Conservation (phyloP, 2,113 vertebrate species). For the Hippoglossus stenolepis region DNA sequence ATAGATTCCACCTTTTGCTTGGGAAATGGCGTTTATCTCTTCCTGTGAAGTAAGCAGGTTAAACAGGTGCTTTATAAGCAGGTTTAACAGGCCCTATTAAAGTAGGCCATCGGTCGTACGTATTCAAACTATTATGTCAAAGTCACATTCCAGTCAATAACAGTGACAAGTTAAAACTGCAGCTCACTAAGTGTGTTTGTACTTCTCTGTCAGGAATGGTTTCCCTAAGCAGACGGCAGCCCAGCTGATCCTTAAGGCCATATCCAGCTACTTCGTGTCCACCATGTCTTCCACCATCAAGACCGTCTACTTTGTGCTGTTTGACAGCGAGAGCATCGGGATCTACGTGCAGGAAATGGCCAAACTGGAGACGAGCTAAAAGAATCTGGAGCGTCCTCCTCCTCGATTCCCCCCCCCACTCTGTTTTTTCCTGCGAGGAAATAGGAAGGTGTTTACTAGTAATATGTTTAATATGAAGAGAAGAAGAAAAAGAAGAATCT, state of each 20-base stretch:
- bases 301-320: constrained; percentile 97
- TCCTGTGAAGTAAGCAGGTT: no score
- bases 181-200: neutral
- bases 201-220: constrained; percentile 85
- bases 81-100: no score
- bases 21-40: no score
- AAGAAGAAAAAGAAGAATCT: constrained; percentile 78
- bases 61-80: no score
- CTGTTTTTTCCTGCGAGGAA: constrained; percentile 38
- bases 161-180: neutral
- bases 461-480: constrained; percentile 68
- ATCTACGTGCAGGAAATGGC: constrained; percentile 99
- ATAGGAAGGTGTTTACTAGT: constrained; percentile 47
- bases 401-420: neutral
- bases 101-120: neutral
- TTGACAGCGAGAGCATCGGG: constrained; percentile 98
- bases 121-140: neutral
- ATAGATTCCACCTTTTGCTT: no score
- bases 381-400: constrained; percentile 21
- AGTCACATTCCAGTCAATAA: neutral
- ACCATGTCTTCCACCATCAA: constrained; percentile 99
- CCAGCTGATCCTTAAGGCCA: constrained; percentile 98
- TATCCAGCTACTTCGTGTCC: constrained; percentile 98
- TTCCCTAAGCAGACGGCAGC: constrained; percentile 98
- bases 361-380: constrained; percentile 94